These are phyloP conservation scores for Chromis chromis DNA, from an alignment of 2,797 vertebrate species.

Conservation along the genomic window DNA sequence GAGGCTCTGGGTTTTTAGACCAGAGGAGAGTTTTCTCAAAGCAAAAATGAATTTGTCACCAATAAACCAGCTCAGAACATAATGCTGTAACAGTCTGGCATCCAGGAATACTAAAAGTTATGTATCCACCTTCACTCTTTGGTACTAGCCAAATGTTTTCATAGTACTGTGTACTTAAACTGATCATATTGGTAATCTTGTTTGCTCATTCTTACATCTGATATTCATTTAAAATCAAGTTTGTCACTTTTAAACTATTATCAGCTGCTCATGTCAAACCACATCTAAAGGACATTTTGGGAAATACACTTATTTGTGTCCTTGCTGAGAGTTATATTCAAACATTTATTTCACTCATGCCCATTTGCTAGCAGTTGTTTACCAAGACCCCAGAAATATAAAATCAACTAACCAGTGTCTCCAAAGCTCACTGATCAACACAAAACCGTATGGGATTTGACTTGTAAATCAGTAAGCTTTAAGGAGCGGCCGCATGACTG, in stretches of 20 bases:
- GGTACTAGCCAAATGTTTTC: too few relatives aligned
- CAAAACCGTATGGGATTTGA: too few relatives aligned
- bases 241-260: neutral
- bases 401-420: too few relatives aligned
- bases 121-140: too few relatives aligned
- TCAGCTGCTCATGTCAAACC: neutral
- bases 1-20: too few relatives aligned
- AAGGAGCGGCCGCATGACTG: too few relatives aligned
- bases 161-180: neutral
- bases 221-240: neutral
- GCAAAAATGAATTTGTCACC: neutral
- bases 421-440: too few relatives aligned
- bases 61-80: neutral
- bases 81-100: neutral
- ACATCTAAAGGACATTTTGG: neutral
- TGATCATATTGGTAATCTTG: neutral
- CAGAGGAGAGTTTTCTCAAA: neutral
- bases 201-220: neutral
- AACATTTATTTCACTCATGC: neutral
- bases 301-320: neutral
- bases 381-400: too few relatives aligned
- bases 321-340: neutral
- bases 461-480: too few relatives aligned
- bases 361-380: too few relatives aligned
- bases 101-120: too few relatives aligned